Percentiles rank a stretch among this genome's conserved stretches.
Conservation (phyloP, 1,140 invertebrate species). For the Anoplolepis gracilipes region DNA sequence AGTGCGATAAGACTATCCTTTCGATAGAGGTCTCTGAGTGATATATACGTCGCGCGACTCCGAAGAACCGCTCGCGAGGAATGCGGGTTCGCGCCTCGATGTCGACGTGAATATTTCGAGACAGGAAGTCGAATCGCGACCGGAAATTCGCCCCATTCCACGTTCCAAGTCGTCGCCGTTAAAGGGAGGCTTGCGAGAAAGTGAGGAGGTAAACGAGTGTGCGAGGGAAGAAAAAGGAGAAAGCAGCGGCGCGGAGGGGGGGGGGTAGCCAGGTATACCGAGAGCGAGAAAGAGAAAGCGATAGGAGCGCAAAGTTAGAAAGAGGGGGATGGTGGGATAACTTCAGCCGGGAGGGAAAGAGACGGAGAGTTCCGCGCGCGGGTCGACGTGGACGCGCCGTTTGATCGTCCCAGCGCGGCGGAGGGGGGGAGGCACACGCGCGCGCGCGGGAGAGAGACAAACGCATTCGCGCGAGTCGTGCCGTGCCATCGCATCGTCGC, state of each 20-base stretch:
- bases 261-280: background rate
- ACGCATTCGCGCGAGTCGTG: background rate
- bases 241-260: background rate
- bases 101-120: conserved; percentile 42
- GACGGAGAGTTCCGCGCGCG: background rate
- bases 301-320: background rate
- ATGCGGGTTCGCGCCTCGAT: conserved; percentile 42
- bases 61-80: conserved; percentile 24
- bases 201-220: conserved; percentile 23
- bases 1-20: conserved; percentile 58
- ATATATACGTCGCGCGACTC: conserved; percentile 12
- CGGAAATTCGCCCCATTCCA: conserved; percentile 69
- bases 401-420: too few relatives aligned
- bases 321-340: background rate
- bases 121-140: conserved; percentile 72
- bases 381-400: conserved; percentile 15
- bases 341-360: background rate
- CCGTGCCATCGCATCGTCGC: background rate
- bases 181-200: conserved; percentile 19
- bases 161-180: conserved; percentile 45
- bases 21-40: conserved; percentile 49
- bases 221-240: background rate
- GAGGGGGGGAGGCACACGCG: too few relatives aligned
- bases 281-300: background rate
- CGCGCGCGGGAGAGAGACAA: background rate